Evolutionary conservation across 2,888 invertebrate genomes (phyloP).

Genomic region (Antitype chi): DNA sequence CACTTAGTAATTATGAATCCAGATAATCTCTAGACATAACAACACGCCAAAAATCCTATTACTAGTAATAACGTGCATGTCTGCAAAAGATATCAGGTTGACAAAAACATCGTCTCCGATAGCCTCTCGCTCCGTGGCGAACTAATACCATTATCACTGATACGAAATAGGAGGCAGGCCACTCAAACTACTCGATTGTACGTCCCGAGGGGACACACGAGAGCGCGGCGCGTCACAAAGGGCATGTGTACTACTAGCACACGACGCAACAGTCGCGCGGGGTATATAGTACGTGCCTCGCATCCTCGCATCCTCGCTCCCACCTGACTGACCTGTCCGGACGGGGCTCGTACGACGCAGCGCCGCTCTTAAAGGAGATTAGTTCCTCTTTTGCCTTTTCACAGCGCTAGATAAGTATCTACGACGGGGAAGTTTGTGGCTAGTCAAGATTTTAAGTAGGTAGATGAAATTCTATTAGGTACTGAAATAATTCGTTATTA

Average conservation of each 20-base stretch:
- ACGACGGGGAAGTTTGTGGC: conserved; percentile 65
- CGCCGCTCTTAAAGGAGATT: conserved; percentile 75
- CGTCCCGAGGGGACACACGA: conserved; percentile 63
- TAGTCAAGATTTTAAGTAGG: conserved; percentile 53
- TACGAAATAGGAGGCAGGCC: conserved; percentile 64
- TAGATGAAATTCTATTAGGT: conserved; percentile 43
- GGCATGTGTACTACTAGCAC: conserved; percentile 68
- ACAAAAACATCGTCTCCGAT: conserved; percentile 49
- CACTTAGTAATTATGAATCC: background rate
- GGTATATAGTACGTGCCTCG: conserved; percentile 65
- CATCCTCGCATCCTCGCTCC: conserved; percentile 70
- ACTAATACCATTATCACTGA: conserved; percentile 62
- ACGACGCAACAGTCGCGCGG: conserved; percentile 62
- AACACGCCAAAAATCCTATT: conserved; percentile 4
- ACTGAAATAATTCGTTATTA: conserved; percentile 34
- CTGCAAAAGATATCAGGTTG: conserved; percentile 42
- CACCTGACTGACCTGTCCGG: conserved; percentile 69
- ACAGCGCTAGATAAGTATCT: conserved; percentile 73
- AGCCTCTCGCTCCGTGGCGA: conserved; percentile 43
- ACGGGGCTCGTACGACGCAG: conserved; percentile 57
- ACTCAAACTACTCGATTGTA: conserved; percentile 70
- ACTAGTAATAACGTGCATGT: conserved; percentile 16
- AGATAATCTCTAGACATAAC: background rate
- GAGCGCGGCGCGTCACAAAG: conserved; percentile 69
- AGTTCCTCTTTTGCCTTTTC: conserved; percentile 77